Evolutionary conservation across 2,797 vertebrate species (phyloP), one percentile per base, ranked within the genome.

Genomic region (Gallirallus australis): DNA sequence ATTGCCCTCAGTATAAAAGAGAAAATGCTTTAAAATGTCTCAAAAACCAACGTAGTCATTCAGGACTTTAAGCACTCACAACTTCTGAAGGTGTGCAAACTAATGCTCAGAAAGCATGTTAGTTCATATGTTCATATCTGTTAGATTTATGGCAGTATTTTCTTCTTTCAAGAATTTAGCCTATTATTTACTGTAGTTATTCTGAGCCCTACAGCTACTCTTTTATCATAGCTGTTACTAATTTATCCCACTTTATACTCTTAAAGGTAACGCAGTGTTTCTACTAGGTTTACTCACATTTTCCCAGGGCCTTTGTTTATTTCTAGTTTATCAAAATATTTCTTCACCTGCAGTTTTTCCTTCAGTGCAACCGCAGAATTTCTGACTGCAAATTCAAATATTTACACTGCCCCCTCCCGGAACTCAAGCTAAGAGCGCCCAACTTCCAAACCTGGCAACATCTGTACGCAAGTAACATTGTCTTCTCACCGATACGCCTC

Each of bases 391-490:
- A 52, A 93, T 64, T 50, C 73, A 28, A 68, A 19, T 53, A 24
- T 52, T 54, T 50, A 65, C 66, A 92, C 78, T 94, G 96, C 97
- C 96, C 96, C 81, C 95, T 64, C 10, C 78, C 18, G 95, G 95
- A 52, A 63, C 6, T 5, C 12, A 27, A 59, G 53, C 7, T 20
- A 52, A 25, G 17, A 79, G 37, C 30, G 52, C 1, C 0, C 0
- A 18, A 39, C 39, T 61, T 23, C 15, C 39, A 59, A 80, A 60
- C 31, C 47, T 7, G 21, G 28, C 50, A 82, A 53, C 25, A 64
- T 16, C 50, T 12, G 20, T 4, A 77, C 47, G n/a, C 1, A n/a
- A 50, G 39, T 9, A 65, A 2, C 6, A 19, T 4, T 18, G 24
- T 2, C 10, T 2, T 82, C 39, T 56, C 53, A 20, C 37, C 17